Evolutionary conservation across 2,797 vertebrate genomes (phyloP).

Genomic region (Muscicapa comitata): DNA sequence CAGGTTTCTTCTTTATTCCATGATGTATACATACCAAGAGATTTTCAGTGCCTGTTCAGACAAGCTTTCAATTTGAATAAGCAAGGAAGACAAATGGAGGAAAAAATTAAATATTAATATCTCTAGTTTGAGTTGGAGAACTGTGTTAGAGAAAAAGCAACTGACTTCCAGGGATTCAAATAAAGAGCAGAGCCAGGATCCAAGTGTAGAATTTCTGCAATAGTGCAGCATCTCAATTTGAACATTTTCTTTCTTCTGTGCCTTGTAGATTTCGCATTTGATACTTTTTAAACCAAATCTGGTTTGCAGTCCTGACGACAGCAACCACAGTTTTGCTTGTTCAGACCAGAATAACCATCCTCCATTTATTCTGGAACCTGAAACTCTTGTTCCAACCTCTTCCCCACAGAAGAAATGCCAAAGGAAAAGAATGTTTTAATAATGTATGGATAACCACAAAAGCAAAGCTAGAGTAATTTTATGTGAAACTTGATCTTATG

Average conservation of each 20-base stretch:
- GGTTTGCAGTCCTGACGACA: conserved; percentile 4
- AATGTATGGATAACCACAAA: conserved; percentile 32
- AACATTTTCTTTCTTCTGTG: background rate
- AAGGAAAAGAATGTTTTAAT: conserved; percentile 50
- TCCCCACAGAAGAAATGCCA: conserved; percentile 43
- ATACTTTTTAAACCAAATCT: conserved; percentile 1
- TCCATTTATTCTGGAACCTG: conserved; percentile 49
- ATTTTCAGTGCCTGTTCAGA: conserved; percentile 53
- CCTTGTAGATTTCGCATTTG: background rate
- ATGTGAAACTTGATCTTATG: conserved; percentile 44
- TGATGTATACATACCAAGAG: conserved; percentile 47
- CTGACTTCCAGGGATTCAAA: background rate
- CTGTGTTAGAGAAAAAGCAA: conserved; percentile 1
- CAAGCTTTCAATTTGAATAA: conserved; percentile 65
- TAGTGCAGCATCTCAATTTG: background rate
- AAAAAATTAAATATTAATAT: conserved; percentile 61
- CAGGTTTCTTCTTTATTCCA: conserved; percentile 35
- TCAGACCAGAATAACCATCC: conserved; percentile 50
- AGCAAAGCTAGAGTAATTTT: conserved; percentile 22
- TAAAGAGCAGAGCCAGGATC: background rate
- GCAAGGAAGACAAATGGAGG: conserved; percentile 39
- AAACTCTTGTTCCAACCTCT: conserved; percentile 11
- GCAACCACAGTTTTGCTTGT: conserved; percentile 41
- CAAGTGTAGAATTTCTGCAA: background rate
- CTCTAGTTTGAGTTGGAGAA: background rate